phyloP scores from a whole-genome alignment of 2,113 vertebrate species.

The Chlamydotis undulata region DNA sequence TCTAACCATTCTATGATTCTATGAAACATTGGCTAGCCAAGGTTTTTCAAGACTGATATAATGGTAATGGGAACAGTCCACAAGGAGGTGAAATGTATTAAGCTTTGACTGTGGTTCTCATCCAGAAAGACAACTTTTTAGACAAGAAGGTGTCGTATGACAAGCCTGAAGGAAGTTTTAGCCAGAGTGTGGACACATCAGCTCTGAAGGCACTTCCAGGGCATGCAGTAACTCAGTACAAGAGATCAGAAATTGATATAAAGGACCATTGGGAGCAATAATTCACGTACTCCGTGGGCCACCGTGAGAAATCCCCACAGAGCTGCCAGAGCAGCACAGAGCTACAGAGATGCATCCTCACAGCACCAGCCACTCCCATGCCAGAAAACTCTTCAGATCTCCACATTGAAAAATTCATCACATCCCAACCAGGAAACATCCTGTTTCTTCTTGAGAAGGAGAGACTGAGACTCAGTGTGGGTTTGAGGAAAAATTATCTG shows the following conservation, averaged over 20 bases:
- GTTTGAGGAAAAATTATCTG: background rate
- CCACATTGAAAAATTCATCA: background rate
- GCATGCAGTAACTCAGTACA: background rate
- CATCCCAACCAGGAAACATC: background rate
- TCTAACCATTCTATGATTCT: too few species aligned
- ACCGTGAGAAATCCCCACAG: background rate
- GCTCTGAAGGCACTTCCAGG: background rate
- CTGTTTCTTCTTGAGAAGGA: background rate
- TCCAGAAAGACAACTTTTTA: background rate
- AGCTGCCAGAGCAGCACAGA: background rate
- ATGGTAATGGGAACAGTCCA: background rate
- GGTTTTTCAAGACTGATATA: background rate
- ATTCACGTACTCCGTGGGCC: background rate
- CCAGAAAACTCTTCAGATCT: background rate
- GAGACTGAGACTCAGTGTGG: background rate
- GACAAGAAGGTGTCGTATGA: background rate
- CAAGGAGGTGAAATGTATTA: background rate
- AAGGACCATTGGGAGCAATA: background rate
- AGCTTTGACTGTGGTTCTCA: background rate
- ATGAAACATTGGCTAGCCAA: background rate
- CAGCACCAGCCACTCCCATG: background rate
- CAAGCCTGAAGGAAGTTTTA: background rate
- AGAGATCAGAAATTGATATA: background rate
- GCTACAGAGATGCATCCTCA: fast-evolving
- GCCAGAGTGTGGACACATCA: fast-evolving